phyloP scores from a whole-genome alignment of 1,140 invertebrate genomes.

The Hypothenemus hampei region DNA sequence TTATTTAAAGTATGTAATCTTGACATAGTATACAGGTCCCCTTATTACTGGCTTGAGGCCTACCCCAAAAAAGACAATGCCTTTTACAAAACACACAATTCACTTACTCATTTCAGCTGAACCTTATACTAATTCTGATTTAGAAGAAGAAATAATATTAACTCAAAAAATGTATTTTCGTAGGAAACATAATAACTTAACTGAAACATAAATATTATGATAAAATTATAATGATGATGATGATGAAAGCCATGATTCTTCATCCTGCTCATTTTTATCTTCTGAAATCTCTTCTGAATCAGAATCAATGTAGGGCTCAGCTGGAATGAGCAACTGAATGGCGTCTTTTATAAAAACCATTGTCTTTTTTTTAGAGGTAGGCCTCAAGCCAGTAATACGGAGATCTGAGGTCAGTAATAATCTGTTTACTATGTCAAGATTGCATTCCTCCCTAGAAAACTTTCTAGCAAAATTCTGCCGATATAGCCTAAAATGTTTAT shows the following conservation, averaged over 20 bases:
- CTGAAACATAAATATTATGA: not conserved
- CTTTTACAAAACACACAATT: constrained; percentile 16
- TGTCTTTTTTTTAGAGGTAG: constrained; percentile 1
- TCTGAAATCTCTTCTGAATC: not conserved
- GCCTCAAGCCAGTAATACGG: constrained; percentile 27
- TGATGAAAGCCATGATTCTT: not conserved
- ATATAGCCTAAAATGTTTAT: constrained; percentile 37
- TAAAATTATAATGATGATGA: not conserved
- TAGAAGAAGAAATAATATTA: too few species aligned
- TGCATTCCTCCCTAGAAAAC: constrained; percentile 33
- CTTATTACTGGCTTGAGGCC: constrained; percentile 28
- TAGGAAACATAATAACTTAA: too few species aligned
- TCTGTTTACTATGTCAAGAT: constrained; percentile 36
- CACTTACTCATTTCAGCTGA: not conserved
- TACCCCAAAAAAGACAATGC: not conserved
- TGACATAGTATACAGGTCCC: constrained; percentile 37
- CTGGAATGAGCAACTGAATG: constrained; percentile 5
- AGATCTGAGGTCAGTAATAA: constrained; percentile 39
- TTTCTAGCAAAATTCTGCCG: constrained; percentile 34
- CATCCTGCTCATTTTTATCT: not conserved
- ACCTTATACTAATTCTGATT: not conserved
- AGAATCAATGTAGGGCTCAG: not conserved
- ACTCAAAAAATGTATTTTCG: too few species aligned
- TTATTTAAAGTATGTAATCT: constrained; percentile 28
- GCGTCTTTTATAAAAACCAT: constrained; percentile 15